These are phyloP conservation scores for Bombus turneri DNA, from an alignment of 1,140 invertebrate genomes.

Conservation along the genomic window DNA sequence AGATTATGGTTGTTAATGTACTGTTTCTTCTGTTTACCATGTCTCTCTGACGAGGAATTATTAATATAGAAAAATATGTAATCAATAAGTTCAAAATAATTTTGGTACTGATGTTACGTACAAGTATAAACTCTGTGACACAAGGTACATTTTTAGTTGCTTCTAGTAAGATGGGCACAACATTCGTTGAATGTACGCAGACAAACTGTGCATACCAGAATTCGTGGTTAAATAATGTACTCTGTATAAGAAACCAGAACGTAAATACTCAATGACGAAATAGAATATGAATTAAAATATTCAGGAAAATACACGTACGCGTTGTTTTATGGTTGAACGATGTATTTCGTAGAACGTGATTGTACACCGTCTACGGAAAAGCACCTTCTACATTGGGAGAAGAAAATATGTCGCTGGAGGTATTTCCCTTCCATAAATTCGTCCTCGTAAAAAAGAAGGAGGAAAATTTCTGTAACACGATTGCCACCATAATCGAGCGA, in stretches of 20 bases:
- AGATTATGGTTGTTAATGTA: background rate
- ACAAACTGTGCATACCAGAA: too few species aligned
- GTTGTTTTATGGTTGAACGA: slow-evolving; percentile 27
- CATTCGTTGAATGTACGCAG: too few species aligned
- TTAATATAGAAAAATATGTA: too few species aligned
- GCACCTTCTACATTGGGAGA: slow-evolving; percentile 31
- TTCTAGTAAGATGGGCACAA: too few species aligned
- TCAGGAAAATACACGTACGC: background rate
- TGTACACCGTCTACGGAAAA: background rate
- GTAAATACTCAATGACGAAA: background rate
- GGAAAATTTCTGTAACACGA: slow-evolving; percentile 70
- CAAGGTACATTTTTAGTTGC: too few species aligned
- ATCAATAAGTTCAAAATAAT: too few species aligned
- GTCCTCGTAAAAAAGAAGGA: slow-evolving; percentile 66
- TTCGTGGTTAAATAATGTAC: too few species aligned
- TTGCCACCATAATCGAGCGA: slow-evolving; percentile 50
- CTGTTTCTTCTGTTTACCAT: background rate
- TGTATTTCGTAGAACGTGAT: slow-evolving; percentile 1
- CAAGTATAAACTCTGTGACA: too few species aligned
- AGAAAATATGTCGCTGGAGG: slow-evolving; percentile 51
- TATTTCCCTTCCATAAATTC: slow-evolving; percentile 70
- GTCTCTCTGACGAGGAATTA: too few species aligned
- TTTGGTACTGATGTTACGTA: too few species aligned
- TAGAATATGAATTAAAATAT: background rate
- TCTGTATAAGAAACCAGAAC: background rate